A percentile compares a stretch with the other conserved stretches of the same genome.
These are phyloP conservation scores for Gavia stellata DNA, from an alignment of 2,113 vertebrate genomes.

Conservation along the genomic window DNA sequence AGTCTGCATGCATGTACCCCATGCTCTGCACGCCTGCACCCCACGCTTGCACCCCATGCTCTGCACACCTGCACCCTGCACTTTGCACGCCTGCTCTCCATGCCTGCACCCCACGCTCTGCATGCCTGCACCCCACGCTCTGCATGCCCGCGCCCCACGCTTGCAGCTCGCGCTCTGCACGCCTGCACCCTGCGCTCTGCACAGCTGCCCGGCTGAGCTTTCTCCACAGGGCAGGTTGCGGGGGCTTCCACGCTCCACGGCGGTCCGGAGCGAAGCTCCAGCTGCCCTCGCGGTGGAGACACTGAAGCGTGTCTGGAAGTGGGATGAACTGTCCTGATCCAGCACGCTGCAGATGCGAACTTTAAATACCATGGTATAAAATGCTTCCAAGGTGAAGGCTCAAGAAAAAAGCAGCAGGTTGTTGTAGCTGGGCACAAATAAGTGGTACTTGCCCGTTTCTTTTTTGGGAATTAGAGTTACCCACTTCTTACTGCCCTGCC, in stretches of 20 bases:
- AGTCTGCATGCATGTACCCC: not conserved
- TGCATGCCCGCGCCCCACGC: not conserved
- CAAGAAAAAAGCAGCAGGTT: not conserved
- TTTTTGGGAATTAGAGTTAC: not conserved
- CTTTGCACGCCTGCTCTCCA: not conserved
- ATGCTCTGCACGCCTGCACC: not conserved
- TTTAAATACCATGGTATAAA: not conserved
- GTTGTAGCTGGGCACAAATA: not conserved
- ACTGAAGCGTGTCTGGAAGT: accelerated
- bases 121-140: not conserved
- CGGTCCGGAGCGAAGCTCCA: not conserved
- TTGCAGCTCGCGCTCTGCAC: not conserved
- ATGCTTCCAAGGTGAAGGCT: not conserved
- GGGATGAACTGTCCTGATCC: not conserved
- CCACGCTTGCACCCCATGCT: not conserved
- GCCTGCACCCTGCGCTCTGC: not conserved
- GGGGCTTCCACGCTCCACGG: not conserved
- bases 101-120: not conserved
- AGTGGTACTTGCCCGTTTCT: not conserved
- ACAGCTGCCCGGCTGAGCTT: not conserved
- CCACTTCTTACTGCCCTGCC: not conserved
- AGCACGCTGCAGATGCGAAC: not conserved
- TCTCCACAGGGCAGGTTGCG: not conserved
- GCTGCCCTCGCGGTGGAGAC: not conserved
- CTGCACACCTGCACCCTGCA: not conserved